Conservation (phyloP, 2,113 vertebrate species). For the Herpailurus yagouaroundi region DNA sequence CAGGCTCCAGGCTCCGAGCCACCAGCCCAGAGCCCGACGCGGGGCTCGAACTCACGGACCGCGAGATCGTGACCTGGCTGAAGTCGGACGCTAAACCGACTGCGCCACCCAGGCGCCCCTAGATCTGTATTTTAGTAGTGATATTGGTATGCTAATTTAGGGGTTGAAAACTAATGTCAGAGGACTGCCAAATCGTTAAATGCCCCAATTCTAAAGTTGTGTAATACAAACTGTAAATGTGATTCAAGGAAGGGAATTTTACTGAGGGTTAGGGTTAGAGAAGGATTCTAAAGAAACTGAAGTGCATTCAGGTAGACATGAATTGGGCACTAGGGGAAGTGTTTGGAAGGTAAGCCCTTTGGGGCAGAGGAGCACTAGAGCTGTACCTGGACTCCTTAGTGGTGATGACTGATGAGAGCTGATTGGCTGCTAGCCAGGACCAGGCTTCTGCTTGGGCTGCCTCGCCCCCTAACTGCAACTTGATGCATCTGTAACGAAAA, state of each 20-base stretch:
- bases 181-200: constrained; percentile 10
- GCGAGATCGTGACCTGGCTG: too few relatives aligned
- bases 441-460: constrained; percentile 93
- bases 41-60: too few relatives aligned
- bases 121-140: neutral
- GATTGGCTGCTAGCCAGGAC: constrained; percentile 96
- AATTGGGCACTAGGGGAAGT: neutral
- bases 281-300: neutral
- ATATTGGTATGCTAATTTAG: neutral
- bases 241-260: neutral
- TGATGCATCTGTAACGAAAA: constrained; percentile 90
- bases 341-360: neutral
- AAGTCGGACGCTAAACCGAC: too few relatives aligned
- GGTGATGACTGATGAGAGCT: constrained; percentile 91
- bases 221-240: neutral
- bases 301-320: neutral
- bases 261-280: neutral
- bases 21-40: too few relatives aligned
- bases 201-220: neutral
- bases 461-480: constrained; percentile 93
- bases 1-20: too few relatives aligned
- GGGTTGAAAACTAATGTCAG: neutral
- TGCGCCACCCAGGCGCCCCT: too few relatives aligned
- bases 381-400: constrained; percentile 95
- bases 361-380: neutral